Evolutionary conservation across 2,797 vertebrate genomes (phyloP), one percentile per base, ranked within the genome.

Genomic region (Podargus strigoides): DNA sequence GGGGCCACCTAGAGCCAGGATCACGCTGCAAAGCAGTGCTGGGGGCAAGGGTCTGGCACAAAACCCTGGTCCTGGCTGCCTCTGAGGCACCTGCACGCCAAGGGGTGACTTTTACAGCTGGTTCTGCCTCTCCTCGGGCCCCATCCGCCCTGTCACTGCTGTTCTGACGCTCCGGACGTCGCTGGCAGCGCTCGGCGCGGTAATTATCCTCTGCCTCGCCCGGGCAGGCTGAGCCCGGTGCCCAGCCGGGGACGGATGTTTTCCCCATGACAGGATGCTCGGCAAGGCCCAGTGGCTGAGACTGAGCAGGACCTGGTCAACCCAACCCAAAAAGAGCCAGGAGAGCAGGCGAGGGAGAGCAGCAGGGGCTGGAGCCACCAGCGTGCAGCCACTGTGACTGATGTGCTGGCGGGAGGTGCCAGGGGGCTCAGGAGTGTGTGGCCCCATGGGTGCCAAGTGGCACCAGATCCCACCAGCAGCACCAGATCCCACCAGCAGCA

Each of bases 211-310:
- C 19, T 34, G 68, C 94, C 92, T 96, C 63, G 1, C 91, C 95
- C 9, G 41, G 67, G 85, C 36, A 2, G 81, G 81, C 60, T 86
- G 73, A 92, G 46, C 62, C 37, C 69, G 3, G 53, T 88, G 66
- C 91, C 90, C 79, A 4, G 89, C 69, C 2, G 0, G 34, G 81
- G 62, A 94, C 26, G 87, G 93, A 95, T 96, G 94, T 93, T 96
- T 96, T 94, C 76, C 82, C 39, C 94, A 78, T 95, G 91, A 96
- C 91, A 50, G 85, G 96, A 91, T 85, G 87, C 87, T 87, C 89
- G 2, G 60, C 21, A 18, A 19, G 73, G 92, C 27, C 64, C 44
- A 28, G 44, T 5, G 6, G 64, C 75, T 0, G 8, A 58, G 19
- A 21, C 49, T 3, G 1, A 84, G 76, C 73, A n/a, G 50, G 12